A percentile compares a stretch with the other conserved stretches of the same genome.
Conservation (phyloP, 2,797 vertebrate genomes). For the Helarctos malayanus region DNA sequence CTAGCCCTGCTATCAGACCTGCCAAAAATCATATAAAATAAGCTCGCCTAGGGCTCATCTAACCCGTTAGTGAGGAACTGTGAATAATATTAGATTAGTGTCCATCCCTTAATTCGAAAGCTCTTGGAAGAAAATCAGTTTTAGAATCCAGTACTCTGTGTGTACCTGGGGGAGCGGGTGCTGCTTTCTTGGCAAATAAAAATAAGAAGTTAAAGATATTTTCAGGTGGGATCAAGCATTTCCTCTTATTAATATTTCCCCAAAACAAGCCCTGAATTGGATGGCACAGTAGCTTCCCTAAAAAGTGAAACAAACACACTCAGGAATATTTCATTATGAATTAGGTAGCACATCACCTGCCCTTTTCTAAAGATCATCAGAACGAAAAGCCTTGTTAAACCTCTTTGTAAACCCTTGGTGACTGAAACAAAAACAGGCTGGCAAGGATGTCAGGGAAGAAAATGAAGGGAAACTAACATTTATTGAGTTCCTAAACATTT, state of each 20-base stretch:
- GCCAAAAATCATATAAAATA: conserved; percentile 63
- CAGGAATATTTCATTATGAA: conserved; percentile 57
- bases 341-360: conserved; percentile 4
- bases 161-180: neutral
- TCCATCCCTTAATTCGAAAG: conserved; percentile 39
- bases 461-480: conserved; percentile 54
- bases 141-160: conserved; percentile 40
- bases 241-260: conserved; percentile 9
- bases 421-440: conserved; percentile 44
- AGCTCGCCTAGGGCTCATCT: conserved; percentile 45
- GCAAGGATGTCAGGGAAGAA: conserved; percentile 15
- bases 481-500: conserved; percentile 35
- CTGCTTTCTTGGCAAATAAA: conserved; percentile 47
- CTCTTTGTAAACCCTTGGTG: conserved; percentile 23
- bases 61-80: conserved; percentile 53
- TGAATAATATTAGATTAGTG: conserved; percentile 56
- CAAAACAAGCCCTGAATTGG: conserved; percentile 14
- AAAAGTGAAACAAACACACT: conserved; percentile 18
- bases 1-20: neutral
- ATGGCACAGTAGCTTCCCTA: neutral
- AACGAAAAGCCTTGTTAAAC: conserved; percentile 34
- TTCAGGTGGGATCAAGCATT: conserved; percentile 39
- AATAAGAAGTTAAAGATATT: conserved; percentile 48
- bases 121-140: conserved; percentile 66
- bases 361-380: conserved; percentile 42